Evolutionary conservation across 2,113 vertebrate species (phyloP).

Genomic region (Cyanocitta stelleri): DNA sequence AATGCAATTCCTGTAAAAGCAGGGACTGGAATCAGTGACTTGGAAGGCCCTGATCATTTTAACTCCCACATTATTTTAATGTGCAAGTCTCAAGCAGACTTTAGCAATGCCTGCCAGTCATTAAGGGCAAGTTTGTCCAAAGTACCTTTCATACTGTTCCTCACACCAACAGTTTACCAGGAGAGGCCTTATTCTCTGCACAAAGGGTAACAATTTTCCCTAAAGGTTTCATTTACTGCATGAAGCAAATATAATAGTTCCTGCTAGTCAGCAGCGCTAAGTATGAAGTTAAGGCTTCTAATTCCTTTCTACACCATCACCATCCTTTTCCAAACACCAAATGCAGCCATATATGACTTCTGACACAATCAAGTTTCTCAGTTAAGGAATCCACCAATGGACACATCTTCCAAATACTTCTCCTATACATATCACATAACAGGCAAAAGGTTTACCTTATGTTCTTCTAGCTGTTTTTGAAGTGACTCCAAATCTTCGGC

Average conservation of each 20-base stretch:
- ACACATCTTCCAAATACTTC: not conserved
- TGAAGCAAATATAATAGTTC: not conserved
- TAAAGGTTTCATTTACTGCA: not conserved
- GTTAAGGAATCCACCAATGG: not conserved
- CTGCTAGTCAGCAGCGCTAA: not conserved
- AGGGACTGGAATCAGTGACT: not conserved
- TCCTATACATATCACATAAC: not conserved
- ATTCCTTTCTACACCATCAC: not conserved
- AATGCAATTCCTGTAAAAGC: not conserved
- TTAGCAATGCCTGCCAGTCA: not conserved
- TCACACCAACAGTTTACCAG: not conserved
- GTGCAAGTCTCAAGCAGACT: not conserved
- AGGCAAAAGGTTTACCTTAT: slow-evolving; percentile 76
- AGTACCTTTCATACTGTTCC: not conserved
- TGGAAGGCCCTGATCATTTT: not conserved
- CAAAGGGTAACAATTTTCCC: not conserved
- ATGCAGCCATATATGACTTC: not conserved
- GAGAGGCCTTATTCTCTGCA: not conserved
- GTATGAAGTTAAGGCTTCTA: not conserved
- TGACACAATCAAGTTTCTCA: not conserved
- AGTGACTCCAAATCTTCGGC: slow-evolving; percentile 77
- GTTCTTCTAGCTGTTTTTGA: slow-evolving; percentile 84
- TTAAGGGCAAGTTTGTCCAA: not conserved
- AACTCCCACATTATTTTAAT: not conserved
- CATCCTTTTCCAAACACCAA: not conserved